These are phyloP conservation scores for Eupleurogrammus muticus DNA, from an alignment of 2,797 vertebrate species.

Conservation along the genomic window DNA sequence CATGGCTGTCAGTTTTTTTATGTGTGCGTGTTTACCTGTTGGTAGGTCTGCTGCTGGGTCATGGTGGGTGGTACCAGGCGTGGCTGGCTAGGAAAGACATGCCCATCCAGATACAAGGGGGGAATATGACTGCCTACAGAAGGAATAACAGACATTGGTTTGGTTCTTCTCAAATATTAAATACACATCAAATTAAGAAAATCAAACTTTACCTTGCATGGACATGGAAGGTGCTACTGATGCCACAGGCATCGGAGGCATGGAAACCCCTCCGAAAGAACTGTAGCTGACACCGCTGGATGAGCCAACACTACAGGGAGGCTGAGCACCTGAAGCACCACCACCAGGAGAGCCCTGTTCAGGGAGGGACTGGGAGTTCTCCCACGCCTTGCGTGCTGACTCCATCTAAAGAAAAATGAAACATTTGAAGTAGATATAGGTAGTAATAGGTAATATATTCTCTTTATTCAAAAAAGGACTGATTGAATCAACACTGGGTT, in stretches of 20 bases:
- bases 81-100: constrained; percentile 95
- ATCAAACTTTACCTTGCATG: constrained; percentile 89
- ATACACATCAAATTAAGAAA: not conserved
- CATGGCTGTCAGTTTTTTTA: not conserved
- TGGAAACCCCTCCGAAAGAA: constrained; percentile 96
- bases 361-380: constrained; percentile 96
- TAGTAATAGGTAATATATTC: not conserved
- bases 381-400: constrained; percentile 98
- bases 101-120: constrained; percentile 96
- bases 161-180: not conserved
- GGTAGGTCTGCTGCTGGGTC: constrained; percentile 98
- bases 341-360: constrained; percentile 95
- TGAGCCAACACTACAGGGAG: constrained; percentile 92
- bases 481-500: not conserved
- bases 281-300: constrained; percentile 96
- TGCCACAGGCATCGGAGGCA: constrained; percentile 97
- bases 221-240: constrained; percentile 98
- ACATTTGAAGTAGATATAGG: not conserved
- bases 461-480: not conserved
- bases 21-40: constrained; percentile 85
- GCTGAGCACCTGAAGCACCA: constrained; percentile 87
- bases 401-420: constrained; percentile 89
- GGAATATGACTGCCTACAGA: constrained; percentile 93
- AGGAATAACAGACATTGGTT: constrained; percentile 8
- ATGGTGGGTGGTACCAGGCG: constrained; percentile 94